Percentiles rank a stretch among this genome's conserved stretches.
Conservation (phyloP, 1,140 invertebrate genomes). For the Asobara japonica region DNA sequence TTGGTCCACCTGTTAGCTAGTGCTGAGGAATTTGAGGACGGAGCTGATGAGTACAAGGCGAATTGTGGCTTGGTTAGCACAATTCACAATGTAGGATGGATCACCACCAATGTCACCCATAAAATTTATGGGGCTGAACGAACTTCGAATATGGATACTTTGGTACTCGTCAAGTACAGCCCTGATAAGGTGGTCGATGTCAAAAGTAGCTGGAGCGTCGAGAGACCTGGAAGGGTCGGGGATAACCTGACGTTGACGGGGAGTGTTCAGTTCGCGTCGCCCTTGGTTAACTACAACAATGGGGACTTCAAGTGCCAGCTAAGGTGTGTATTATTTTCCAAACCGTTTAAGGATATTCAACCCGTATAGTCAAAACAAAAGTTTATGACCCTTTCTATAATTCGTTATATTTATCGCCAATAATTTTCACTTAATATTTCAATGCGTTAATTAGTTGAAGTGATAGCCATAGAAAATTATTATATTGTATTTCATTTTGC, state of each 20-base stretch:
- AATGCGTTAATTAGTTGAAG: too few relatives aligned
- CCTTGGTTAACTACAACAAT: slow-evolving; percentile 73
- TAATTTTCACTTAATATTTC: too few relatives aligned
- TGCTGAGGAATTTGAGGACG: slow-evolving; percentile 48
- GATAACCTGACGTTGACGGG: slow-evolving; percentile 69
- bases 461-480: too few relatives aligned
- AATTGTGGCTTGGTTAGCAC: slow-evolving; percentile 69
- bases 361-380: too few relatives aligned
- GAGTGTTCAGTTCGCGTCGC: slow-evolving; percentile 67
- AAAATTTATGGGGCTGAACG: slow-evolving; percentile 55
- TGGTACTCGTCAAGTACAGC: slow-evolving; percentile 65
- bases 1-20: slow-evolving; percentile 67
- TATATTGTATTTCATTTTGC: too few relatives aligned
- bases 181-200: slow-evolving; percentile 68
- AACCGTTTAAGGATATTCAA: too few relatives aligned
- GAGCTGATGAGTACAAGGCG: slow-evolving; percentile 61
- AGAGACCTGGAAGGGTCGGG: slow-evolving; percentile 48
- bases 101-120: slow-evolving; percentile 69
- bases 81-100: slow-evolving; percentile 67
- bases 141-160: slow-evolving; percentile 63
- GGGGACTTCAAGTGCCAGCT: slow-evolving; percentile 74
- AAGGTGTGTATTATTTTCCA: too few relatives aligned
- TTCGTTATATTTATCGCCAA: too few relatives aligned
- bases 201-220: slow-evolving; percentile 69
- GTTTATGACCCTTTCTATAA: too few relatives aligned